Percentiles rank a stretch among this genome's conserved stretches.
phyloP scores from a whole-genome alignment of 2,888 invertebrate species.

The Digitonthophagus gazella region DNA sequence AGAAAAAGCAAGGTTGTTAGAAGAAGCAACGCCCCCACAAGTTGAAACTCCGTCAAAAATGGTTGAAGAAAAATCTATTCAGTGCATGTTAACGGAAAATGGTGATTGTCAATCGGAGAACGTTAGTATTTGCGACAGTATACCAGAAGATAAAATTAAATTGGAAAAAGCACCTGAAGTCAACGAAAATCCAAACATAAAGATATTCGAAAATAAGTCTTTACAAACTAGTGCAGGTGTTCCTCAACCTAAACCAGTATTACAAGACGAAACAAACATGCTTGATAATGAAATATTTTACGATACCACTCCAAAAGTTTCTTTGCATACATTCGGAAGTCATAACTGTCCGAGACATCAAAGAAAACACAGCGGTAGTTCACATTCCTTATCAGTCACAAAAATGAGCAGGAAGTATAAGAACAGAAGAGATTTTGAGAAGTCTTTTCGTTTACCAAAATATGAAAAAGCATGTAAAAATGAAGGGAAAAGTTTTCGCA shows the following conservation, averaged over 20 bases:
- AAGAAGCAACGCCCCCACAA: neutral
- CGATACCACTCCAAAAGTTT: conserved; percentile 6
- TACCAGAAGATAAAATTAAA: neutral
- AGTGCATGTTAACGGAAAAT: conserved; percentile 18
- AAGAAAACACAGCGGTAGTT: no score
- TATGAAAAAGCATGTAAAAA: neutral
- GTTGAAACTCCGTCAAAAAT: neutral
- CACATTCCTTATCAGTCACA: neutral
- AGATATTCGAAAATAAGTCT: conserved; percentile 21
- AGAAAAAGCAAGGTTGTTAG: neutral
- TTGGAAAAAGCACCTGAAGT: neutral
- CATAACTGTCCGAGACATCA: neutral
- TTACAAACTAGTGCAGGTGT: conserved; percentile 21
- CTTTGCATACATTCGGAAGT: conserved; percentile 19
- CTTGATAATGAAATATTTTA: neutral
- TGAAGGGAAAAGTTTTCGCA: neutral
- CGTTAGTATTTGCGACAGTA: neutral
- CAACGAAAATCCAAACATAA: neutral
- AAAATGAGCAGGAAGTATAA: neutral
- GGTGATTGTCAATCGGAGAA: neutral
- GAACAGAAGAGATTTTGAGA: conserved; percentile 5
- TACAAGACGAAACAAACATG: no score
- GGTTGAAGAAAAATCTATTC: conserved; percentile 24
- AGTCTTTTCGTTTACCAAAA: neutral
- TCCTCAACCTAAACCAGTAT: no score